Percentiles rank a stretch among this genome's conserved stretches.
These are phyloP conservation scores for Pelusios castaneus DNA, from an alignment of 2,113 vertebrate species.

Conservation along the genomic window DNA sequence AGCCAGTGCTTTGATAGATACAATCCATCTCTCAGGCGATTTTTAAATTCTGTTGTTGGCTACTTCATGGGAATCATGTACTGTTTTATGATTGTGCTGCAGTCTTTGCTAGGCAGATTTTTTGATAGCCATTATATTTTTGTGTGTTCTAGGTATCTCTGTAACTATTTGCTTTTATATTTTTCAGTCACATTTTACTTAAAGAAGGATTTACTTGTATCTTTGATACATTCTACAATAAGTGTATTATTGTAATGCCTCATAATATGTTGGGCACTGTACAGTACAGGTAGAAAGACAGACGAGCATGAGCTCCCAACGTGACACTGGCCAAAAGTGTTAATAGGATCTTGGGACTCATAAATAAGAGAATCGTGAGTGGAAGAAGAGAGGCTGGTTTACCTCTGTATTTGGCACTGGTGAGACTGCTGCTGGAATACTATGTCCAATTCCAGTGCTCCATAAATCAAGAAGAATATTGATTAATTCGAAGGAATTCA, in stretches of 20 bases:
- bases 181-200: constrained; percentile 30
- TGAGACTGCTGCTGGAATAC: too few species aligned
- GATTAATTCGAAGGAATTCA: too few species aligned
- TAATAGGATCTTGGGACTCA: too few species aligned
- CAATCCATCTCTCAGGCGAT: constrained; percentile 7
- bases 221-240: neutral
- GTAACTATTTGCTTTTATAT: constrained; percentile 5
- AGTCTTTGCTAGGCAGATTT: constrained; percentile 33
- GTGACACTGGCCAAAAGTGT: too few species aligned
- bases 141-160: neutral
- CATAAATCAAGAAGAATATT: too few species aligned
- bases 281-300: neutral
- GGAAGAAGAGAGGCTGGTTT: too few species aligned
- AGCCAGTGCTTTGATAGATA: constrained; percentile 25
- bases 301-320: too few species aligned
- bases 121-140: constrained; percentile 21
- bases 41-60: constrained; percentile 33
- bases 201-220: neutral
- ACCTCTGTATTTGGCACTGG: too few species aligned
- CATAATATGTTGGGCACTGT: constrained; percentile 8
- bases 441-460: too few species aligned
- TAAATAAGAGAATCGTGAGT: too few species aligned
- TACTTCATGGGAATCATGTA: neutral
- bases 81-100: constrained; percentile 13
- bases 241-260: constrained; percentile 1